Conservation (phyloP, 2,888 invertebrate genomes). For the Vannuccia rotundouncinata region DNA sequence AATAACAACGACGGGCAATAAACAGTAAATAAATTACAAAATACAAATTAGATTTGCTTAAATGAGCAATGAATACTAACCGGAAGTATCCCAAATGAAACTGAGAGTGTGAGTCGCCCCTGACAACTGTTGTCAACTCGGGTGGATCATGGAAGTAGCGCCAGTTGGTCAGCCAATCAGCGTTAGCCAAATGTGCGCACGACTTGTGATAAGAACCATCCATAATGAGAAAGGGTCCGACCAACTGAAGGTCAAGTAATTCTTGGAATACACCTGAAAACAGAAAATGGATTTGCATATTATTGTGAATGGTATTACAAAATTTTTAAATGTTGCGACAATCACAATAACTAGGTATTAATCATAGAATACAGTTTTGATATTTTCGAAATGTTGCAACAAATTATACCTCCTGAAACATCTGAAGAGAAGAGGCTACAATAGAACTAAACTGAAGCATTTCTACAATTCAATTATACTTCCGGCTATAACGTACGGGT, state of each 20-base stretch:
- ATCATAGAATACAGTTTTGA: too few species aligned
- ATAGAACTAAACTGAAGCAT: too few species aligned
- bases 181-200: background rate
- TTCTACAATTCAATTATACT: too few species aligned
- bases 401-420: too few species aligned
- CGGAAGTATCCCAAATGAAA: conserved; percentile 78
- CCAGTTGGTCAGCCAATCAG: conserved; percentile 71
- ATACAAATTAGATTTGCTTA: too few species aligned
- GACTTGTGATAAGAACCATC: background rate
- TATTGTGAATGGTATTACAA: background rate
- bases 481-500: too few species aligned
- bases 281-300: background rate
- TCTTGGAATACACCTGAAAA: background rate
- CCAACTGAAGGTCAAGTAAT: background rate
- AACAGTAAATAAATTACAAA: too few species aligned
- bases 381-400: too few species aligned
- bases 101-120: conserved; percentile 65
- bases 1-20: too few species aligned
- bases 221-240: background rate
- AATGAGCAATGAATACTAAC: too few species aligned
- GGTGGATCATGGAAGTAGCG: conserved; percentile 88
- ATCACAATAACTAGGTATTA: too few species aligned
- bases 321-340: background rate
- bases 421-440: too few species aligned
- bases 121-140: conserved; percentile 65